A percentile compares a stretch with the other conserved stretches of the same genome.
Conservation (phyloP, 1,140 invertebrate genomes). For the Heliconius nattereri region DNA sequence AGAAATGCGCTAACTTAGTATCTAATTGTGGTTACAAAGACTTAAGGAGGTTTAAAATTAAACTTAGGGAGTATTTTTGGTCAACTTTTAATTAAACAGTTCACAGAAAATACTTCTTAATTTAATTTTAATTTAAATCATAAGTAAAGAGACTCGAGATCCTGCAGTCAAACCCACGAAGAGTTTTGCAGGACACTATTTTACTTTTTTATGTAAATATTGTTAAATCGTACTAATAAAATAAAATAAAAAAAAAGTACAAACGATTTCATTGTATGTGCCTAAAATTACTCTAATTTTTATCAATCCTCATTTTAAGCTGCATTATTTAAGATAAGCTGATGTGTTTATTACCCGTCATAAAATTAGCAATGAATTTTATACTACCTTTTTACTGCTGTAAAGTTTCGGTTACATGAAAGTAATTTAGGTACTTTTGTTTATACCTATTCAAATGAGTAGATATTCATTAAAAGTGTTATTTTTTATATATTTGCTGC, state of each 20-base stretch:
- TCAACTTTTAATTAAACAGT: too few relatives aligned
- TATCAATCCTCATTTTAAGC: not conserved
- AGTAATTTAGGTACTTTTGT: not conserved
- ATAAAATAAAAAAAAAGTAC: too few relatives aligned
- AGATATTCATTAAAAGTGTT: not conserved
- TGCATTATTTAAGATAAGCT: not conserved
- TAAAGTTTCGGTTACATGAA: constrained; percentile 1
- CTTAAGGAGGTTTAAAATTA: too few relatives aligned
- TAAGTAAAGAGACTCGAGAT: too few relatives aligned
- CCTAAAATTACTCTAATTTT: not conserved
- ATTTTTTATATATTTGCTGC: not conserved
- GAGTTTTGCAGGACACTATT: too few relatives aligned
- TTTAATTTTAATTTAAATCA: too few relatives aligned
- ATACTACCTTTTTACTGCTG: not conserved
- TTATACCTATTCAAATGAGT: not conserved
- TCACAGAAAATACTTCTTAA: too few relatives aligned
- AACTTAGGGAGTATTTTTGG: too few relatives aligned
- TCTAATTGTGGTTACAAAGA: not conserved
- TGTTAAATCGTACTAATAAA: too few relatives aligned
- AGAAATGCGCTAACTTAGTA: not conserved
- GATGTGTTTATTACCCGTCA: not conserved
- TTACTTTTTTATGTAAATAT: too few relatives aligned
- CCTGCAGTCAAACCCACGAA: too few relatives aligned
- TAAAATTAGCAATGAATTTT: constrained; percentile 1
- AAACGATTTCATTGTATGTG: not conserved